phyloP scores from a whole-genome alignment of 2,888 invertebrate genomes.

The Cerastis leucographa region DNA sequence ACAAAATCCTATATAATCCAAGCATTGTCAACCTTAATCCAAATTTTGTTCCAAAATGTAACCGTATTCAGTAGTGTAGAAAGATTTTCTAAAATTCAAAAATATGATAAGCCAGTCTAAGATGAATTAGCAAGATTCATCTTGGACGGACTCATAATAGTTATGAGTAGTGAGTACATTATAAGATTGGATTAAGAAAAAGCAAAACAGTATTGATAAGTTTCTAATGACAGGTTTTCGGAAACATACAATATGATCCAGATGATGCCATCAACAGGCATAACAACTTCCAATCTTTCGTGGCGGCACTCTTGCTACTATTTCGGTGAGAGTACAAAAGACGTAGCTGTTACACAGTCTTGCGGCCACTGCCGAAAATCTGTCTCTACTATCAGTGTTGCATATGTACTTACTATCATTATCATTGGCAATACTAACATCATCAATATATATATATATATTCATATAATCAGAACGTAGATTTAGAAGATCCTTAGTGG shows the following conservation, averaged over 20 bases:
- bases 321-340: slow-evolving; percentile 94
- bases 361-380: slow-evolving; percentile 74
- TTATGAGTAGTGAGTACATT: slow-evolving; percentile 68
- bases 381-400: slow-evolving; percentile 75
- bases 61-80: slow-evolving; percentile 60
- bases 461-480: slow-evolving; percentile 71
- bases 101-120: slow-evolving; percentile 48
- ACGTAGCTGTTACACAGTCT: slow-evolving; percentile 75
- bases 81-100: slow-evolving; percentile 43
- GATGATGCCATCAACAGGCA: slow-evolving; percentile 97
- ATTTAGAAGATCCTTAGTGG: slow-evolving; percentile 74
- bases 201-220: slow-evolving; percentile 73
- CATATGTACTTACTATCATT: slow-evolving; percentile 73
- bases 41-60: slow-evolving; percentile 48
- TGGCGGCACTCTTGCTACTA: slow-evolving; percentile 97
- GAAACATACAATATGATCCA: slow-evolving; percentile 97
- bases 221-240: slow-evolving; percentile 95
- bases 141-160: slow-evolving; percentile 57
- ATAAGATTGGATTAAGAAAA: slow-evolving; percentile 63
- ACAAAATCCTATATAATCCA: slow-evolving; percentile 47
- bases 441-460: slow-evolving; percentile 68
- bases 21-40: slow-evolving; percentile 57
- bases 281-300: slow-evolving; percentile 98
- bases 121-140: slow-evolving; percentile 53
- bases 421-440: slow-evolving; percentile 72